phyloP scores from a whole-genome alignment of 2,113 vertebrate genomes.

The Stomatorhinus ivindoensis region DNA sequence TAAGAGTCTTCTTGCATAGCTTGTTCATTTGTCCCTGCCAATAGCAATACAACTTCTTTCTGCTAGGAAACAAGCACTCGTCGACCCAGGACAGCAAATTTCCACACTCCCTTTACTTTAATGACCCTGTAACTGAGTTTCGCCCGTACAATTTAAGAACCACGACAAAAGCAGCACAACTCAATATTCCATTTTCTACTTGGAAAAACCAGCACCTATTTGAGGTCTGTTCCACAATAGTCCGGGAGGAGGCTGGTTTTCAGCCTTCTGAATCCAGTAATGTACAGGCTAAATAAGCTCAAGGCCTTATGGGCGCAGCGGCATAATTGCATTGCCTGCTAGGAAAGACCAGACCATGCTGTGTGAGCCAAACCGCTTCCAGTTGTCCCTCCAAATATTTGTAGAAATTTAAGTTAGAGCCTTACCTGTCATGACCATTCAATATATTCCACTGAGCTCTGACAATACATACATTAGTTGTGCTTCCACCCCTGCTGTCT shows the following conservation, averaged over 20 bases:
- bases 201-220: not conserved
- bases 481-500: not conserved
- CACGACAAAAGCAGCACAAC: not conserved
- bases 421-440: not conserved
- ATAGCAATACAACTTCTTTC: not conserved
- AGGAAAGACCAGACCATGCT: not conserved
- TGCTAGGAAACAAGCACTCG: not conserved
- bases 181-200: not conserved
- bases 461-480: not conserved
- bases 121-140: not conserved
- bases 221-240: not conserved
- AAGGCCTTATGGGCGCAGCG: not conserved
- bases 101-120: not conserved
- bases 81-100: not conserved
- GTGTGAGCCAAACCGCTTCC: not conserved
- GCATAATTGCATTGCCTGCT: not conserved
- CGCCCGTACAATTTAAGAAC: not conserved
- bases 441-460: not conserved
- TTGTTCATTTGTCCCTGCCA: constrained; percentile 9
- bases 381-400: not conserved
- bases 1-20: not conserved
- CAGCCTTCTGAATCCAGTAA: not conserved
- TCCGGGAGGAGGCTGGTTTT: not conserved
- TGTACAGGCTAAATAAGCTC: not conserved
- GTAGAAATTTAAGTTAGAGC: not conserved